These are phyloP conservation scores for Syritta pipiens DNA, from an alignment of 2,888 invertebrate genomes.

Conservation along the genomic window DNA sequence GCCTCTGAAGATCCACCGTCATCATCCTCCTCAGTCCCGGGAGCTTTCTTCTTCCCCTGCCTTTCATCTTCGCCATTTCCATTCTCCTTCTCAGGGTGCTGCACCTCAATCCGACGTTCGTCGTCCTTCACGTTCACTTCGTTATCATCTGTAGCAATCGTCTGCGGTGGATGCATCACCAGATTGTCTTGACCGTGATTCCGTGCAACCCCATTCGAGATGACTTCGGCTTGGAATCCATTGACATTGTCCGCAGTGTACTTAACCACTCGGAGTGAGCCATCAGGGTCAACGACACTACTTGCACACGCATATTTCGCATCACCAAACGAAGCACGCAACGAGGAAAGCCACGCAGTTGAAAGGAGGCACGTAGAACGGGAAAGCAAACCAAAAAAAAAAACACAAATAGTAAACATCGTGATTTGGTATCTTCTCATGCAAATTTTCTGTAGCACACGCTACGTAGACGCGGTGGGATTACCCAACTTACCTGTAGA, in stretches of 20 bases:
- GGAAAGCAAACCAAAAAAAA: conserved; percentile 4
- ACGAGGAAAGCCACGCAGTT: neutral
- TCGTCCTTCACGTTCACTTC: conserved; percentile 49
- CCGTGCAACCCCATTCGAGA: conserved; percentile 75
- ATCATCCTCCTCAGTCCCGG: conserved; percentile 22
- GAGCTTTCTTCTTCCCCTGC: conserved; percentile 31
- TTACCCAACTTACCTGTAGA: conserved; percentile 81
- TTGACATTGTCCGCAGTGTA: conserved; percentile 87
- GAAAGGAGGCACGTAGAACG: neutral
- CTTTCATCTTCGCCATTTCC: conserved; percentile 71
- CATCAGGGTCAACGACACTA: conserved; percentile 88
- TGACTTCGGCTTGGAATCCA: conserved; percentile 84
- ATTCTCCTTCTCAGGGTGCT: conserved; percentile 61
- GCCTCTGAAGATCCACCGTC: conserved; percentile 43
- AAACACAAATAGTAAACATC: conserved; percentile 15
- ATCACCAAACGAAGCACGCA: conserved; percentile 32
- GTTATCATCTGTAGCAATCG: conserved; percentile 9
- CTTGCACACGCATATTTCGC: conserved; percentile 34
- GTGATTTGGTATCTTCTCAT: conserved; percentile 27
- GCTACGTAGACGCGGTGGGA: conserved; percentile 14
- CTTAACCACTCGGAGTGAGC: conserved; percentile 85
- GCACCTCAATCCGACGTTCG: conserved; percentile 64
- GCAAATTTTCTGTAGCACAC: conserved; percentile 30
- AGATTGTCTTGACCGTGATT: conserved; percentile 73
- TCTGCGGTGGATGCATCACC: conserved; percentile 60